A percentile compares a stretch with the other conserved stretches of the same genome.
phyloP scores from a whole-genome alignment of 2,888 invertebrate genomes.

The Galeruca laticollis region DNA sequence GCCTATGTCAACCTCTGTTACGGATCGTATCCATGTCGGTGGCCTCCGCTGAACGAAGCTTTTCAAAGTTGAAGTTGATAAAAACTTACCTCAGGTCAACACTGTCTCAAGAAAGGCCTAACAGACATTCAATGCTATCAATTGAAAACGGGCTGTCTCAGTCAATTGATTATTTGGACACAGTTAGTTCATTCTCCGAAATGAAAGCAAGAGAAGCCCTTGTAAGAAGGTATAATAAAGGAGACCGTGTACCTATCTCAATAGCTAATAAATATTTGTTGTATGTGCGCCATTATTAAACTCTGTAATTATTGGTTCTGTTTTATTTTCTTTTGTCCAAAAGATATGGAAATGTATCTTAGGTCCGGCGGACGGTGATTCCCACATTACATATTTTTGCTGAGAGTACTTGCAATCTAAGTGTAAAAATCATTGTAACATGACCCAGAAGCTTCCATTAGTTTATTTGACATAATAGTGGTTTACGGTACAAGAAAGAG shows the following conservation, averaged over 20 bases:
- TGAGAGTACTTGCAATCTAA: slow-evolving; percentile 12
- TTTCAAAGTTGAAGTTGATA: slow-evolving; percentile 7
- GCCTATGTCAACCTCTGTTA: slow-evolving; percentile 13
- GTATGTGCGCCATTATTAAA: too few species aligned
- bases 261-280: too few species aligned
- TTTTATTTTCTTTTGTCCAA: background rate
- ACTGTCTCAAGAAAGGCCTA: slow-evolving; percentile 8
- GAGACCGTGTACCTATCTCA: slow-evolving; percentile 6
- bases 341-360: slow-evolving; percentile 5
- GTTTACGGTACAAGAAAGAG: slow-evolving; percentile 12
- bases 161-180: too few species aligned
- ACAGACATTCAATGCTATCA: slow-evolving; percentile 8
- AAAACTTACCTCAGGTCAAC: slow-evolving; percentile 11
- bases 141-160: slow-evolving; percentile 15
- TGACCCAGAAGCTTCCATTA: slow-evolving; percentile 17
- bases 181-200: slow-evolving; percentile 11
- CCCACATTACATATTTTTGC: background rate
- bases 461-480: background rate
- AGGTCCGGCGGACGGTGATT: slow-evolving; percentile 12
- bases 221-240: slow-evolving; percentile 6
- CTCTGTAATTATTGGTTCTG: background rate
- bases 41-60: slow-evolving; percentile 12
- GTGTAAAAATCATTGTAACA: slow-evolving; percentile 14
- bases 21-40: background rate
- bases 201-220: slow-evolving; percentile 14